Percentiles rank a stretch among this genome's conserved stretches.
These are phyloP conservation scores for Carterocephalus palaemon DNA, from an alignment of 2,888 invertebrate species.

Conservation along the genomic window DNA sequence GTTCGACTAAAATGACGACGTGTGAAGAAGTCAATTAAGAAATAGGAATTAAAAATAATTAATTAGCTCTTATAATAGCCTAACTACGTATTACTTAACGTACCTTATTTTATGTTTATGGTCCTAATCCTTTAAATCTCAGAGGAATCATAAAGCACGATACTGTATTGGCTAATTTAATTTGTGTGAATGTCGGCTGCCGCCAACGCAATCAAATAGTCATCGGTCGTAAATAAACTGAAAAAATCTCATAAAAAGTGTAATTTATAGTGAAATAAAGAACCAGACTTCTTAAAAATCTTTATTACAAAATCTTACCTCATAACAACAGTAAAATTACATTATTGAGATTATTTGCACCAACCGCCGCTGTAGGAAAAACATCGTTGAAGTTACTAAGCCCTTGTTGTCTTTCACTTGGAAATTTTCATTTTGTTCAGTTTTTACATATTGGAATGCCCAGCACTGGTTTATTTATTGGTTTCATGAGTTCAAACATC, in stretches of 20 bases:
- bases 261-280: slow-evolving; percentile 19
- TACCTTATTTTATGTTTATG: no score
- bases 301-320: slow-evolving; percentile 69
- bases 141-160: no score
- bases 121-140: no score
- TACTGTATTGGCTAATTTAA: no score
- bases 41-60: no score
- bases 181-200: no score
- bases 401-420: slow-evolving; percentile 59
- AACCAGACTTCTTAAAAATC: slow-evolving; percentile 38
- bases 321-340: slow-evolving; percentile 58
- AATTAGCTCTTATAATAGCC: no score
- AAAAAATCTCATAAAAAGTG: slow-evolving; percentile 4
- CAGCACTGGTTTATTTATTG: slow-evolving; percentile 48
- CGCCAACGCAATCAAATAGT: no score
- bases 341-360: slow-evolving; percentile 48
- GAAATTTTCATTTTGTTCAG: slow-evolving; percentile 43
- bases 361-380: slow-evolving; percentile 44
- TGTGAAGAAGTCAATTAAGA: no score
- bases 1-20: no score
- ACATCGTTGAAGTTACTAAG: slow-evolving; percentile 41
- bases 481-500: slow-evolving; percentile 24
- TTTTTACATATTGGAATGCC: slow-evolving; percentile 66
- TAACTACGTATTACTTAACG: no score
- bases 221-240: slow-evolving; percentile 9